Conservation (phyloP, 2,797 vertebrate genomes). For the Tenualosa ilisha region DNA sequence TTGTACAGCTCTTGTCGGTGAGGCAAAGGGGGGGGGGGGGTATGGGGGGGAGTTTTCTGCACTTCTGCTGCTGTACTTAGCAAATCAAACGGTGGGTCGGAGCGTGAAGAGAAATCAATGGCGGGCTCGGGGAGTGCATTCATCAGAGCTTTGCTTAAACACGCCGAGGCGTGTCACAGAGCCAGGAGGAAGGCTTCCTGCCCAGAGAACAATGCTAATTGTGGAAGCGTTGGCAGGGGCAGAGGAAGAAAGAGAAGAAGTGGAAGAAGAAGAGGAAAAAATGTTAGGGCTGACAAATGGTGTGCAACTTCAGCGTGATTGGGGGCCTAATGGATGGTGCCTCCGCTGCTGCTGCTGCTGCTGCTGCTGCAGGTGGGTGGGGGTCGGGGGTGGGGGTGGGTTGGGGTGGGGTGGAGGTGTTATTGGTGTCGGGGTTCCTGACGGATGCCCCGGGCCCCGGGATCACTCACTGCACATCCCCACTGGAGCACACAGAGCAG, state of each 20-base stretch:
- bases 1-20: not conserved
- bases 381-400: not conserved
- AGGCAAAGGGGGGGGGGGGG: no score
- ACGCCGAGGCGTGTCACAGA: constrained; percentile 43
- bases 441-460: constrained; percentile 50
- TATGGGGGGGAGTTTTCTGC: not conserved
- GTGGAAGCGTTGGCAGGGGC: constrained; percentile 34
- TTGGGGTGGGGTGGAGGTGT: no score
- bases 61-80: constrained; percentile 58
- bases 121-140: constrained; percentile 61
- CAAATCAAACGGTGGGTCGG: constrained; percentile 69
- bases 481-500: constrained; percentile 20
- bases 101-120: constrained; percentile 70
- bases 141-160: constrained; percentile 61
- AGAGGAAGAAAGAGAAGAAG: not conserved
- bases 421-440: constrained; percentile 18
- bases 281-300: constrained; percentile 55
- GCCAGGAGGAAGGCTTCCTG: constrained; percentile 38
- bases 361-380: not conserved
- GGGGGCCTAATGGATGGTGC: constrained; percentile 54
- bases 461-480: constrained; percentile 44
- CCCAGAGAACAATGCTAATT: constrained; percentile 54
- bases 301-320: constrained; percentile 51
- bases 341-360: constrained; percentile 35
- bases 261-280: constrained; percentile 22